These are phyloP conservation scores for Ptilodon capucinus DNA, from an alignment of 2,888 invertebrate species.

Conservation along the genomic window DNA sequence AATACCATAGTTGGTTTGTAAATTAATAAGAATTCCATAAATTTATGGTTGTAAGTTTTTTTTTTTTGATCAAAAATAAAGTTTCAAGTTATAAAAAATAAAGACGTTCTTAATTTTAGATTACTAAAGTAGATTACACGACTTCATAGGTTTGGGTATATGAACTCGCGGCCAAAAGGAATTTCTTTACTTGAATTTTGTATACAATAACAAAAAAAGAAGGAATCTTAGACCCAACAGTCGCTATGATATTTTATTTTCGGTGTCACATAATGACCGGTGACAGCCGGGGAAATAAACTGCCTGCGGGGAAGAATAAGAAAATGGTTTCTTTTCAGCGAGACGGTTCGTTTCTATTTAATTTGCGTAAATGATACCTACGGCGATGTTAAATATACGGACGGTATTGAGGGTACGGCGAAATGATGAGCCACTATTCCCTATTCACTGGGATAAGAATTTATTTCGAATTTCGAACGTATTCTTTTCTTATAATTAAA, in stretches of 20 bases:
- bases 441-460: not conserved
- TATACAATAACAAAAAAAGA: not conserved
- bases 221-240: slow-evolving; percentile 17
- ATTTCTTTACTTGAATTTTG: not conserved
- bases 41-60: too few species aligned
- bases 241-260: slow-evolving; percentile 48
- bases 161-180: not conserved
- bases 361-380: slow-evolving; percentile 56
- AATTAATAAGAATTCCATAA: too few species aligned
- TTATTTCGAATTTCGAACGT: not conserved
- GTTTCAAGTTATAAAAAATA: too few species aligned
- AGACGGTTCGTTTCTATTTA: slow-evolving; percentile 54
- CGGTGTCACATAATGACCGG: slow-evolving; percentile 62
- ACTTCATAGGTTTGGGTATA: not conserved
- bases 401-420: slow-evolving; percentile 20
- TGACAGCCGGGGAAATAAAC: slow-evolving; percentile 62
- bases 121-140: too few species aligned
- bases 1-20: too few species aligned
- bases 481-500: not conserved
- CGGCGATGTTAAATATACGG: slow-evolving; percentile 35
- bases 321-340: slow-evolving; percentile 56
- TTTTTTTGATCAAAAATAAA: too few species aligned
- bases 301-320: slow-evolving; percentile 57
- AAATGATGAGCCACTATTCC: slow-evolving; percentile 8
- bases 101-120: too few species aligned